Evolutionary conservation across 2,888 invertebrate genomes (phyloP).

Genomic region (Thera britannica): DNA sequence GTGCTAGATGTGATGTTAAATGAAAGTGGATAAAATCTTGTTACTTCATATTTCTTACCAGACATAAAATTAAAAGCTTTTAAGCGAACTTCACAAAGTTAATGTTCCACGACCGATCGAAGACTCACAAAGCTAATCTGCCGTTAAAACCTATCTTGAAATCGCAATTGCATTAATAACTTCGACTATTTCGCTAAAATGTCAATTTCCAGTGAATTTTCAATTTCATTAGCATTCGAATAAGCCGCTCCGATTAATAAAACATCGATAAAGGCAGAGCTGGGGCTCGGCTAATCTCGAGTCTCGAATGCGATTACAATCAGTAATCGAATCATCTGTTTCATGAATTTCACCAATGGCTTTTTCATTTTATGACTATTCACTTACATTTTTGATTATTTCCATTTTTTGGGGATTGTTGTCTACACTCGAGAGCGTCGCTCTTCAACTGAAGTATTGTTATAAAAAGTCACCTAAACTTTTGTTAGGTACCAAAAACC

Average conservation of each 20-base stretch:
- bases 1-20: no score
- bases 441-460: no score
- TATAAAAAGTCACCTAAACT: no score
- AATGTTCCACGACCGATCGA: conserved; percentile 7
- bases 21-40: no score
- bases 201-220: conserved; percentile 37
- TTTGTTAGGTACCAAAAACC: no score
- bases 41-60: no score
- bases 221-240: conserved; percentile 50
- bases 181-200: conserved; percentile 29
- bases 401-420: no score
- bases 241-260: conserved; percentile 49
- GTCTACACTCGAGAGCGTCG: no score
- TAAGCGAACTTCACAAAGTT: background rate
- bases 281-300: conserved; percentile 36
- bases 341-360: conserved; percentile 20
- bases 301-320: conserved; percentile 35
- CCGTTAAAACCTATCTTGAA: conserved; percentile 21
- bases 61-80: conserved; percentile 1
- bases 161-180: conserved; percentile 20
- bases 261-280: conserved; percentile 47
- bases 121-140: conserved; percentile 14
- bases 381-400: no score
- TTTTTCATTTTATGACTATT: background rate
- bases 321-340: conserved; percentile 35